Conservation (phyloP, 2,797 vertebrate genomes). For the Oreonectes daqikongensis region DNA sequence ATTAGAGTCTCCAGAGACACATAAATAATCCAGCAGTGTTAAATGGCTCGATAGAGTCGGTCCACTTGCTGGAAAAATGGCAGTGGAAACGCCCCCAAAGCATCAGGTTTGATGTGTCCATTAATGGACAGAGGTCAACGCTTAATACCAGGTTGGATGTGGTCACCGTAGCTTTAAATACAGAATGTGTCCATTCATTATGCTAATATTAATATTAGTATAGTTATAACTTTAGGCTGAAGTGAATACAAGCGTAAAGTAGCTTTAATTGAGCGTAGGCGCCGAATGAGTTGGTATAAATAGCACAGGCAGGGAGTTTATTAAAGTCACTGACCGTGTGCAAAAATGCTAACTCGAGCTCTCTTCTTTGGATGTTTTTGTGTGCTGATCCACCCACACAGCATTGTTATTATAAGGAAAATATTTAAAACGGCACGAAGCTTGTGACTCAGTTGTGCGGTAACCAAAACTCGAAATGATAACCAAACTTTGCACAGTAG, state of each 20-base stretch:
- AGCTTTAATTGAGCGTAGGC: slow-evolving; percentile 28
- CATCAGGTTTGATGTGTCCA: neutral
- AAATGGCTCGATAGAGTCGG: slow-evolving; percentile 20
- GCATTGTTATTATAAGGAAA: slow-evolving; percentile 33
- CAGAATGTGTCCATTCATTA: neutral
- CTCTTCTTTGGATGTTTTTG: slow-evolving; percentile 12
- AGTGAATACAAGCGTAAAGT: neutral
- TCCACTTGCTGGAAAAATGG: slow-evolving; percentile 2
- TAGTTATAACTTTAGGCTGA: neutral
- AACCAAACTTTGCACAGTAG: slow-evolving; percentile 3
- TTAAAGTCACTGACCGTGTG: slow-evolving; percentile 14
- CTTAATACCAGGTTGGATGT: too few species aligned
- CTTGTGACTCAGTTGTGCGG: neutral
- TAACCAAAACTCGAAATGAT: slow-evolving; percentile 5
- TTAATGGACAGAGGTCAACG: neutral
- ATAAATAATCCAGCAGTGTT: slow-evolving; percentile 42
- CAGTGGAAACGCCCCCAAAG: slow-evolving; percentile 20
- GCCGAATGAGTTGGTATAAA: slow-evolving; percentile 8
- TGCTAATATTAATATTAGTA: neutral
- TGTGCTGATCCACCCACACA: slow-evolving; percentile 31
- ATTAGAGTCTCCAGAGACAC: slow-evolving; percentile 46
- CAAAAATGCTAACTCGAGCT: neutral
- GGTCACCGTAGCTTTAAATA: neutral
- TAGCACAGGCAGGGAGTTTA: slow-evolving; percentile 16
- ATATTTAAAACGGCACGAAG: slow-evolving; percentile 12